Conservation (phyloP, 2,888 invertebrate species). For the Andrena fulva region DNA sequence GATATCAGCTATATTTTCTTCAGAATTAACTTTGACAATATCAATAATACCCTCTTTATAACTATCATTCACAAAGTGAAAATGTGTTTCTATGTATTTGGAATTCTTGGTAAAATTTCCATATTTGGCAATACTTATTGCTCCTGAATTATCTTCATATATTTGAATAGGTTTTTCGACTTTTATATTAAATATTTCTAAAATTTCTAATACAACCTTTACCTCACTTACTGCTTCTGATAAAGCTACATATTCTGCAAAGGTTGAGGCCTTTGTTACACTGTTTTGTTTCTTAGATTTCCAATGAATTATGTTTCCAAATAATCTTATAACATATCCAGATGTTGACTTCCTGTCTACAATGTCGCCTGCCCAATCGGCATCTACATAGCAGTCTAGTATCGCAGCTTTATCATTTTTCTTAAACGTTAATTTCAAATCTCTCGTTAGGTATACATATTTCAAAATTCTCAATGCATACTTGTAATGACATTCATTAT, state of each 20-base stretch:
- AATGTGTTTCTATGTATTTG: no score
- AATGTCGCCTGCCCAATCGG: conserved; percentile 48
- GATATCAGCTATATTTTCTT: no score
- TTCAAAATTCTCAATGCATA: no score
- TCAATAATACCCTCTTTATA: no score
- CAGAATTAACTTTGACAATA: no score
- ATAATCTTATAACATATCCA: no score
- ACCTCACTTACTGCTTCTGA: conserved; percentile 35
- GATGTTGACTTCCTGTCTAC: no score
- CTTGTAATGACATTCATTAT: conserved; percentile 48
- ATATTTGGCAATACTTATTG: no score
- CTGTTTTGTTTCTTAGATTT: conserved; percentile 56
- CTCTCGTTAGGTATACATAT: conserved; percentile 48
- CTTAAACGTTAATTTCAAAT: conserved; percentile 28
- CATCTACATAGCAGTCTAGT: conserved; percentile 48
- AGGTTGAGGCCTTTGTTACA: conserved; percentile 57
- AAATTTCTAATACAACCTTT: neutral
- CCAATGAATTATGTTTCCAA: conserved; percentile 16
- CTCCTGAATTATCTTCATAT: no score
- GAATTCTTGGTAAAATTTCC: no score
- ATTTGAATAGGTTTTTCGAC: neutral
- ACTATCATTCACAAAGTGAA: no score
- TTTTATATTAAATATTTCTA: neutral
- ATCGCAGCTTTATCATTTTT: conserved; percentile 22
- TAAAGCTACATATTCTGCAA: conserved; percentile 58